Evolutionary conservation across 2,113 vertebrate species (phyloP).

Genomic region (Callaeas wilsoni): DNA sequence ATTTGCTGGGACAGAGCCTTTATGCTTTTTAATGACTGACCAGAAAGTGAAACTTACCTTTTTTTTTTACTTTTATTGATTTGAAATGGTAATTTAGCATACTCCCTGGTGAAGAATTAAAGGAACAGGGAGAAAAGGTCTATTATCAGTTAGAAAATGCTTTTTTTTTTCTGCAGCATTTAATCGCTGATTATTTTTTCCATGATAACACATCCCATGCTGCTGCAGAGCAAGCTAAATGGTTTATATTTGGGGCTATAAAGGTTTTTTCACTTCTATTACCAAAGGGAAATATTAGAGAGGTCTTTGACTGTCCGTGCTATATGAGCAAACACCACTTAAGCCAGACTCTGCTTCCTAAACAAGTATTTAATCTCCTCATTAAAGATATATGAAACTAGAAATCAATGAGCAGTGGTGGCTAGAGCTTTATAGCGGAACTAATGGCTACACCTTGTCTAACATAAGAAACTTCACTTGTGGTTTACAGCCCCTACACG

Average conservation of each 20-base stretch:
- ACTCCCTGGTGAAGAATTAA: neutral
- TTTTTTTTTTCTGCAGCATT: slow-evolving; percentile 4
- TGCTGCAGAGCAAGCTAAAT: slow-evolving; percentile 7
- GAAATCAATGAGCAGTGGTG: slow-evolving; percentile 88
- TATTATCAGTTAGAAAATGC: neutral
- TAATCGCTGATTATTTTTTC: slow-evolving; percentile 21
- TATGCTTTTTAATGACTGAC: neutral
- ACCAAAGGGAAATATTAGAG: slow-evolving; percentile 79
- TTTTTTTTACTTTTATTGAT: neutral
- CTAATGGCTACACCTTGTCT: slow-evolving; percentile 94
- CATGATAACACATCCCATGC: neutral
- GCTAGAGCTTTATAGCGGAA: slow-evolving; percentile 83
- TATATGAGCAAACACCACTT: slow-evolving; percentile 82
- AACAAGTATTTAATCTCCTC: slow-evolving; percentile 99
- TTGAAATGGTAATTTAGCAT: neutral
- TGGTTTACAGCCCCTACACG: slow-evolving; percentile 82
- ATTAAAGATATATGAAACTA: slow-evolving; percentile 99
- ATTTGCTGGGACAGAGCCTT: neutral
- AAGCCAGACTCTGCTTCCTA: slow-evolving; percentile 89
- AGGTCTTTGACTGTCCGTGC: slow-evolving; percentile 76
- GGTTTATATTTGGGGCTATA: slow-evolving; percentile 32
- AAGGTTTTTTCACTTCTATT: slow-evolving; percentile 40
- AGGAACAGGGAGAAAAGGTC: neutral
- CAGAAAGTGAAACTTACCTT: neutral
- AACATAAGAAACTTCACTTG: slow-evolving; percentile 85